Evolutionary conservation across 2,888 invertebrate genomes (phyloP).

Genomic region (Euspilapteryx auroguttella): DNA sequence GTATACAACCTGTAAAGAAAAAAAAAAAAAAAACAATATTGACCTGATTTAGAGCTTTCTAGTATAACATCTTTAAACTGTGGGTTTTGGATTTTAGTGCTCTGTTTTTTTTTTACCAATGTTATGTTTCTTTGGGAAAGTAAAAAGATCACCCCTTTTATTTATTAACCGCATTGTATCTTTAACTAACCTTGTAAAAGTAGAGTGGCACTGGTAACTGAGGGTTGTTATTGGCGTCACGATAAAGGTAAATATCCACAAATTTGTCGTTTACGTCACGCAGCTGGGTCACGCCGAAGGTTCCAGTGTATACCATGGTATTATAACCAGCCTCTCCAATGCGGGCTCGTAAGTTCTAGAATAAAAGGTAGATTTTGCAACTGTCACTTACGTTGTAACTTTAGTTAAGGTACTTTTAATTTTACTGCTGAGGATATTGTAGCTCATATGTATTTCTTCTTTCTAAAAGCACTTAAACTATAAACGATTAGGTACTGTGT

Average conservation of each 20-base stretch:
- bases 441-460: too few species aligned
- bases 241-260: constrained; percentile 36
- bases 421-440: too few species aligned
- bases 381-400: not conserved
- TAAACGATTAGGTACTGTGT: not conserved
- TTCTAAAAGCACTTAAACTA: too few species aligned
- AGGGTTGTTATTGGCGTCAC: constrained; percentile 23
- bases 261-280: constrained; percentile 39
- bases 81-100: too few species aligned
- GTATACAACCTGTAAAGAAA: constrained; percentile 61
- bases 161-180: not conserved
- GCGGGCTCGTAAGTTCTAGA: constrained; percentile 31
- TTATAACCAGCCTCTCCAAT: constrained; percentile 32
- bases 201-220: constrained; percentile 40
- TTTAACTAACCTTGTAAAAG: constrained; percentile 33
- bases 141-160: too few species aligned
- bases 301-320: constrained; percentile 60
- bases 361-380: not conserved
- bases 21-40: not conserved
- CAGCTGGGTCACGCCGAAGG: constrained; percentile 60
- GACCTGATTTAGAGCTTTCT: too few species aligned
- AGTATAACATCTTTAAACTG: too few species aligned
- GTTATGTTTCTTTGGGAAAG: too few species aligned
- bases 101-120: too few species aligned
- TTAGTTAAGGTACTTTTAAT: too few species aligned